Base-by-base conservation (phyloP, 2,888 invertebrate species). In the Strigamia transsilvanica region DNA sequence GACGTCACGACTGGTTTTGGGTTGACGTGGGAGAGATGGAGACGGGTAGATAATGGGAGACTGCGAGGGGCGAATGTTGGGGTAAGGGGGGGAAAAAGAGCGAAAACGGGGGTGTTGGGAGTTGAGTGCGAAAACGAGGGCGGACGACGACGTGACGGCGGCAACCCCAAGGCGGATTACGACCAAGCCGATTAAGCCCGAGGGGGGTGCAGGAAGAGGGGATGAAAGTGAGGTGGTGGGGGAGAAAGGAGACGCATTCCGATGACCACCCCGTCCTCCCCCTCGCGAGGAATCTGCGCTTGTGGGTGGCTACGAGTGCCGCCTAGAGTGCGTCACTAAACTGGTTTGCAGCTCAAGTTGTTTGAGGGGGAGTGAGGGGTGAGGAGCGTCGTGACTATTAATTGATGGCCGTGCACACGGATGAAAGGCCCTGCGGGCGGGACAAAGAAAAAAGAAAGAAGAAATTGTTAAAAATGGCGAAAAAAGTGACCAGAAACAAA, bases 271-370 rank as follows among this genome's bases (percentile, higher is more conserved):
- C 73, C 73, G 27, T 73, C 73, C 73, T 73, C 73, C 73, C 73
- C 73, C 73, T 73, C 73, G 73, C 32, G 73, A 73, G 73, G 73
- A 73, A 73, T 73, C 73, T 73, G 73, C 38, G 38, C 73, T 73
- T 73, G 73, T 73, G 73, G 73, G 73, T 73, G 73, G 73, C 73
- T 73, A 32, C 73, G 73, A 73, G 73, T 73, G 73, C 73, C 73
- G 73, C 73, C 73, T 73, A 27, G 73, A 73, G 73, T 73, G 73
- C 73, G 73, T 73, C 73, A 73, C 73, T 27, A 73, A 73, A 73
- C 73, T 73, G 73, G 73, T 73, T 73, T 73, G 73, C 10, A 73
- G 73, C 32, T 73, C 27, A 73, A 73, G 6, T 27, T 27, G 27
- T 73, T 27, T 1, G 73, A 73, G 73, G 73, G 73, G 32, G 73